phyloP scores from a whole-genome alignment of 2,113 vertebrate genomes.

The Bothrops jararaca region DNA sequence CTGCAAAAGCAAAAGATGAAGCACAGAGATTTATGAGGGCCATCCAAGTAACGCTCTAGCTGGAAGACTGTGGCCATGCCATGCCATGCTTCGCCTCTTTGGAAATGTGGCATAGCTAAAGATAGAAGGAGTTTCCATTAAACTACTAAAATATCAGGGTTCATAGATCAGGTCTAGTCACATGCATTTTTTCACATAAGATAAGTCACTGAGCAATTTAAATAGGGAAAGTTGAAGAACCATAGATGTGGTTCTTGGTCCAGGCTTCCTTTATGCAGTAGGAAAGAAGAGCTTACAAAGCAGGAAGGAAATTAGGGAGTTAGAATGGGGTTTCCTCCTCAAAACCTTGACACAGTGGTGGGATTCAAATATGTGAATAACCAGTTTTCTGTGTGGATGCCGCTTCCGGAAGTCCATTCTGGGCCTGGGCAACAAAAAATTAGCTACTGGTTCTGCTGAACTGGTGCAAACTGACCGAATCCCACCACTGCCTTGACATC shows the following conservation, averaged over 20 bases:
- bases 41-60: neutral
- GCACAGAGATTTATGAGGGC: neutral
- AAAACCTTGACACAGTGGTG: neutral
- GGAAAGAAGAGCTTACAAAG: neutral
- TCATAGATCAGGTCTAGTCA: neutral
- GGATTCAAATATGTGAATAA: too few relatives aligned
- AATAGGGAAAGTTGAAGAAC: neutral
- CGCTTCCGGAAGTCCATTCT: too few relatives aligned
- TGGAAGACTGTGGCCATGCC: neutral
- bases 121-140: neutral
- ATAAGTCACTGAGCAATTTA: neutral
- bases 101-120: neutral
- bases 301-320: neutral
- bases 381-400: too few relatives aligned
- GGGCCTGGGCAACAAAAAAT: too few relatives aligned
- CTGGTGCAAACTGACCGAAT: too few relatives aligned
- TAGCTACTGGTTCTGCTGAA: too few relatives aligned
- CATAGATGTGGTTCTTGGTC: neutral
- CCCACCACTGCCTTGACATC: neutral
- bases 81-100: neutral
- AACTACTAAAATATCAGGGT: neutral
- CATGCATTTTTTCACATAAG: neutral
- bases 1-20: neutral
- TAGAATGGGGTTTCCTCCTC: neutral
- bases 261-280: neutral